Percentiles rank a stretch among this genome's conserved stretches.
These are phyloP conservation scores for Leptinotarsa texana DNA, from an alignment of 1,140 invertebrate species.

Conservation along the genomic window DNA sequence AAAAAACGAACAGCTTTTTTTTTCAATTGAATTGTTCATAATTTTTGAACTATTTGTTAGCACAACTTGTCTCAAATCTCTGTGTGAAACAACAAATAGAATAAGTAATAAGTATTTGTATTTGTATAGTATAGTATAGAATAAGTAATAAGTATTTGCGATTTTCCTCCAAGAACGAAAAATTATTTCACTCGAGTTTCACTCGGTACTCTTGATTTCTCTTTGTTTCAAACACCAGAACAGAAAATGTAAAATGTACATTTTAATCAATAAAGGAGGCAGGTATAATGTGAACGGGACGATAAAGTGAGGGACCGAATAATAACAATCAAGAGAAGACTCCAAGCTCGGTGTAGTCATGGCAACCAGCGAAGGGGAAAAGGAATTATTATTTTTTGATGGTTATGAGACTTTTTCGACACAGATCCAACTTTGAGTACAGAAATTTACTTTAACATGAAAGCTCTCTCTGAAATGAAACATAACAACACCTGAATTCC, in stretches of 20 bases:
- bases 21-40: no score
- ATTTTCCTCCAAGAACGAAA: no score
- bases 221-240: background rate
- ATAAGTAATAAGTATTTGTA: no score
- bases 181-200: no score
- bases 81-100: no score
- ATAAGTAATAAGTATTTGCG: no score
- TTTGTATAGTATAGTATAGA: no score
- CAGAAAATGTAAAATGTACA: slow-evolving; percentile 11
- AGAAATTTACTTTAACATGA: slow-evolving; percentile 33
- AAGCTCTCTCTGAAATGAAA: slow-evolving; percentile 9
- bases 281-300: slow-evolving; percentile 12
- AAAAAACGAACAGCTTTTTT: no score
- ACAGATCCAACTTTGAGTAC: slow-evolving; percentile 29
- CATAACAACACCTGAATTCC: background rate
- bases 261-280: slow-evolving; percentile 17
- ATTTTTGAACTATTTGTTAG: no score
- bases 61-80: no score
- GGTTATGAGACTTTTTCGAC: slow-evolving; percentile 42
- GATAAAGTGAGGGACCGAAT: slow-evolving; percentile 2
- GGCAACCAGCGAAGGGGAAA: slow-evolving; percentile 41
- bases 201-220: no score
- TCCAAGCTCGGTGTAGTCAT: slow-evolving; percentile 23
- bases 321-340: slow-evolving; percentile 20
- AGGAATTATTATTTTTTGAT: slow-evolving; percentile 47